phyloP scores from a whole-genome alignment of 2,888 invertebrate species.

The Troides oblongomaculatus region DNA sequence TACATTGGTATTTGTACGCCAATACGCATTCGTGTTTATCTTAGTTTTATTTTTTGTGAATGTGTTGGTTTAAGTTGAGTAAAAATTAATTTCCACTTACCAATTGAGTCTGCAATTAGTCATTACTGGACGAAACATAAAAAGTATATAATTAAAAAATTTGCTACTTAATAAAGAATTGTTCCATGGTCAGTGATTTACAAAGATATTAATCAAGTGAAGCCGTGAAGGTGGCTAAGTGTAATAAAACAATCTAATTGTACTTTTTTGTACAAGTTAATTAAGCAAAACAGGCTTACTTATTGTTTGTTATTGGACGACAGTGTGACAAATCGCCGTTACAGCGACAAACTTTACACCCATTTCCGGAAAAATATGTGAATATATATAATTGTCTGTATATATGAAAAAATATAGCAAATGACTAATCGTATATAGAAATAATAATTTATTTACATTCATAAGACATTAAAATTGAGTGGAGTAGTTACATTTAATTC shows the following conservation, averaged over 20 bases:
- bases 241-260: not conserved
- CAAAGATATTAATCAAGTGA: not conserved
- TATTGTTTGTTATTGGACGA: not conserved
- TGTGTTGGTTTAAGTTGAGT: not conserved
- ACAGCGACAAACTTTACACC: not conserved
- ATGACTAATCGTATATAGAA: not conserved
- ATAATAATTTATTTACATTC: not conserved
- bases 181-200: not conserved
- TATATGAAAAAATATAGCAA: no score
- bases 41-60: not conserved
- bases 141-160: not conserved
- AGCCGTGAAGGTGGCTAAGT: constrained; percentile 4
- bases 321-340: not conserved
- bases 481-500: not conserved
- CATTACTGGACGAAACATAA: not conserved
- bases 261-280: not conserved
- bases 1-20: no score
- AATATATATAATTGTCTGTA: no score
- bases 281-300: not conserved
- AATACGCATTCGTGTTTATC: not conserved
- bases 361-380: not conserved
- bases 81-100: not conserved
- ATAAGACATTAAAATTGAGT: not conserved
- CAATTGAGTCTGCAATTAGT: not conserved
- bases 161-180: not conserved